A percentile compares a stretch with the other conserved stretches of the same genome.
phyloP scores from a whole-genome alignment of 2,113 vertebrate genomes.

The Oxygymnocypris stewartii region DNA sequence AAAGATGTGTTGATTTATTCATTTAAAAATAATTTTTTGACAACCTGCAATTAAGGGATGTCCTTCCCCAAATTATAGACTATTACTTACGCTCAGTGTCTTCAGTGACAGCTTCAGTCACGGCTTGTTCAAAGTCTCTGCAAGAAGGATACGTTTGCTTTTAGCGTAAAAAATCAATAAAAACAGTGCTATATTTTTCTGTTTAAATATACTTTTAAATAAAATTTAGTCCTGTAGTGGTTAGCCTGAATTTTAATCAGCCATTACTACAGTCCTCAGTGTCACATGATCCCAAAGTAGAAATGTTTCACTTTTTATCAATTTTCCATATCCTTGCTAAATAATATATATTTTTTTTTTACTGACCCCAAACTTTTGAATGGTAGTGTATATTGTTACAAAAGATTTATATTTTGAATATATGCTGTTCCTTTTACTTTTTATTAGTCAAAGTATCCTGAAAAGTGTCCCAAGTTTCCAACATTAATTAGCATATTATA shows the following conservation, averaged over 20 bases:
- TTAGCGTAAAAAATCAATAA: not conserved
- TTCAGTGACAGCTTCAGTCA: constrained; percentile 38
- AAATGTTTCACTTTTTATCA: no score
- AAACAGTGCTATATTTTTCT: not conserved
- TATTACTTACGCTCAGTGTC: constrained; percentile 48
- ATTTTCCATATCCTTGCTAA: no score
- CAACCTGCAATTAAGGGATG: constrained; percentile 48
- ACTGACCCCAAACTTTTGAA: no score
- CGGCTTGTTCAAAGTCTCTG: constrained; percentile 20
- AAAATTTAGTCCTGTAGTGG: not conserved
- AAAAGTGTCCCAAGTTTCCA: not conserved
- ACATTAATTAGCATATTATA: not conserved
- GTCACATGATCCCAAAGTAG: no score
- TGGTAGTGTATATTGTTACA: no score
- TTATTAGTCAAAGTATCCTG: no score
- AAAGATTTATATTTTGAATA: no score
- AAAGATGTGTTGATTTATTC: constrained; percentile 58
- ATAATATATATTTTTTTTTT: no score
- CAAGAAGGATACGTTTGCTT: not conserved
- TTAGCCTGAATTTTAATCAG: not conserved
- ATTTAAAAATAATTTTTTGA: constrained; percentile 61
- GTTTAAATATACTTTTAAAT: not conserved
- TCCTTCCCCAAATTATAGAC: constrained; percentile 55
- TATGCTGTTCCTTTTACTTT: no score
- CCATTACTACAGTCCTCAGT: not conserved